Percentiles rank a stretch among this genome's conserved stretches.
Conservation (phyloP, 2,113 vertebrate species). For the Forbesichthys papilliferus region DNA sequence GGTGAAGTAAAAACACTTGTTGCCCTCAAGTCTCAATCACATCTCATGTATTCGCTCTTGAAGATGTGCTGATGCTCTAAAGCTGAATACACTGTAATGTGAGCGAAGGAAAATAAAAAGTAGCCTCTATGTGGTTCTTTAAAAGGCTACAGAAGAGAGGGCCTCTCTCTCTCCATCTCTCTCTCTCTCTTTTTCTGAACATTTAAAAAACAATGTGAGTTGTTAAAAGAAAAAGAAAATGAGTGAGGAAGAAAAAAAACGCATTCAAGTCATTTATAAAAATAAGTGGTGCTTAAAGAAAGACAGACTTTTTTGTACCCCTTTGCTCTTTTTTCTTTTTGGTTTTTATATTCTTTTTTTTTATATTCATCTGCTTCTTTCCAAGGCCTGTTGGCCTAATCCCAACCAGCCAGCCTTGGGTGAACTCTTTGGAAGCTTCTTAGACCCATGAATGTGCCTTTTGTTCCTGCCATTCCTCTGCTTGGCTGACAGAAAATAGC, state of each 20-base stretch:
- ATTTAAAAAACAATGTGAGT: conserved; percentile 36
- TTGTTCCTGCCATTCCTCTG: conserved; percentile 82
- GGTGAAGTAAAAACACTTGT: conserved; percentile 27
- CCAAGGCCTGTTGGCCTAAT: conserved; percentile 78
- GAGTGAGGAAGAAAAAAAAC: conserved; percentile 53
- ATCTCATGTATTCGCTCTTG: conserved; percentile 21
- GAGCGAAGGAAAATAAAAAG: conserved; percentile 37
- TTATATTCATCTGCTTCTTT: conserved; percentile 72
- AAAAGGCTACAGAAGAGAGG: conserved; percentile 22
- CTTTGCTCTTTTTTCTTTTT: conserved; percentile 4
- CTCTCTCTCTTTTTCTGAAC: conserved; percentile 25
- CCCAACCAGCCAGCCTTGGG: conserved; percentile 80
- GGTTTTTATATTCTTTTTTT: conserved; percentile 58
- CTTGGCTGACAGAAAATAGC: conserved; percentile 86
- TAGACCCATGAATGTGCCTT: conserved; percentile 84
- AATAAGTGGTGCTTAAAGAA: conserved; percentile 73
- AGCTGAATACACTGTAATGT: conserved; percentile 38
- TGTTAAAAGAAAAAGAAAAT: conserved; percentile 31
- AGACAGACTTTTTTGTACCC: conserved; percentile 48
- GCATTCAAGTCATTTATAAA: conserved; percentile 75
- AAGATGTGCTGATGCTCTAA: conserved; percentile 46
- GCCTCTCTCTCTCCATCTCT: conserved; percentile 9
- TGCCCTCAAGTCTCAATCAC: conserved; percentile 33
- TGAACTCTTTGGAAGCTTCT: conserved; percentile 83
- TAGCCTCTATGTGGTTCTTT: conserved; percentile 42